Evolutionary conservation across 2,888 invertebrate genomes (phyloP).

Genomic region (Aleiodes testaceus): DNA sequence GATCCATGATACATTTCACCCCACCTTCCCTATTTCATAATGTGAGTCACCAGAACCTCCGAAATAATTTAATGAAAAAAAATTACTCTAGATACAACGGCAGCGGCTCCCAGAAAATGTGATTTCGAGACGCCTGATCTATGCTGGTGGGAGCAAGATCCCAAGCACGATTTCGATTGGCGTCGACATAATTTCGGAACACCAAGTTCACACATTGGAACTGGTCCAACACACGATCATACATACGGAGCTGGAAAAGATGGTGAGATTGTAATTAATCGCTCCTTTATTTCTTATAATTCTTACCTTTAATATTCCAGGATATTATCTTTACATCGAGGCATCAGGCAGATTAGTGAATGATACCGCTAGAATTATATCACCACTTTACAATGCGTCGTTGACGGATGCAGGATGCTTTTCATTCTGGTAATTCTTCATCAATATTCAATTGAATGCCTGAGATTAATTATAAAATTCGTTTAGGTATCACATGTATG

Average conservation of each 20-base stretch:
- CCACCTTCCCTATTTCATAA: too few relatives aligned
- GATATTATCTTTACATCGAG: conserved; percentile 89
- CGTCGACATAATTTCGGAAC: conserved; percentile 78
- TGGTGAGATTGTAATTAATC: conserved; percentile 66
- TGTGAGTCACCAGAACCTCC: too few relatives aligned
- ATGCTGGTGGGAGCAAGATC: conserved; percentile 87
- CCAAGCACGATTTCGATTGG: conserved; percentile 85
- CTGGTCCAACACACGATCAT: conserved; percentile 86
- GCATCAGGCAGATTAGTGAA: conserved; percentile 78
- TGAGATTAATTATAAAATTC: neutral
- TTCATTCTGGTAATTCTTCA: conserved; percentile 70
- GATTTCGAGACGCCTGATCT: conserved; percentile 80
- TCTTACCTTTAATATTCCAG: conserved; percentile 72
- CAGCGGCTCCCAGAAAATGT: conserved; percentile 74
- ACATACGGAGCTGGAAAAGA: conserved; percentile 77
- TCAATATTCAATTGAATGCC: neutral
- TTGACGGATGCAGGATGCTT: conserved; percentile 74
- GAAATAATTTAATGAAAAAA: too few relatives aligned
- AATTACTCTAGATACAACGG: conserved; percentile 69
- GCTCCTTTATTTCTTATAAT: conserved; percentile 12
- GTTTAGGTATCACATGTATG: conserved; percentile 88
- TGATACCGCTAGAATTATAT: conserved; percentile 82
- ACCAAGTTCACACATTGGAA: conserved; percentile 79
- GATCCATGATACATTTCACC: too few relatives aligned
- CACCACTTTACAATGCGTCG: conserved; percentile 78